Conservation (phyloP, 2,888 invertebrate genomes). For the Tenodera sinensis region DNA sequence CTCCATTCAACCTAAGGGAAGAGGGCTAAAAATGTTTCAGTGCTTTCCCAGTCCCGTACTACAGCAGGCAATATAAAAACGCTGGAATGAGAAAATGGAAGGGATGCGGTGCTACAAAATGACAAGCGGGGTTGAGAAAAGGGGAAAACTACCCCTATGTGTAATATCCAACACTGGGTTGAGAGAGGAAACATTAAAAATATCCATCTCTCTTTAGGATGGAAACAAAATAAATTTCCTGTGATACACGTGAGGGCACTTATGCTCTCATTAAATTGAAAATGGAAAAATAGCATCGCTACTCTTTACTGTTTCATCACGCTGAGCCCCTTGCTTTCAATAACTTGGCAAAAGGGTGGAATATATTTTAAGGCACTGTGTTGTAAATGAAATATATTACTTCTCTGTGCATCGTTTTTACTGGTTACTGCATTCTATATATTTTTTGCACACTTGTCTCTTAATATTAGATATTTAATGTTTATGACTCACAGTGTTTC, state of each 20-base stretch:
- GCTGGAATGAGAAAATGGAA: not conserved
- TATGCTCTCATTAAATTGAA: not conserved
- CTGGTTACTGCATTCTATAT: too few species aligned
- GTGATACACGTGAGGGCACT: not conserved
- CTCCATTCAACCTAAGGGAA: not conserved
- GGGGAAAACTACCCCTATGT: not conserved
- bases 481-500: too few species aligned
- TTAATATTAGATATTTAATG: too few species aligned
- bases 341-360: too few species aligned
- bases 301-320: too few species aligned
- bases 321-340: too few species aligned
- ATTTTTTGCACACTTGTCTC: too few species aligned
- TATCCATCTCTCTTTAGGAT: not conserved
- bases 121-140: not conserved
- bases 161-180: not conserved
- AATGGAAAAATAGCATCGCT: not conserved
- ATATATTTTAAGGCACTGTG: too few species aligned
- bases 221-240: not conserved
- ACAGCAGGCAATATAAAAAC: not conserved
- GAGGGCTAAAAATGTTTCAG: not conserved
- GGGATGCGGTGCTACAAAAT: not conserved
- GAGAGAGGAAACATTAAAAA: not conserved
- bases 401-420: too few species aligned
- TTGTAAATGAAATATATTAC: too few species aligned
- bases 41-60: not conserved